phyloP scores from a whole-genome alignment of 2,113 vertebrate genomes.

The Dicaeum eximium region DNA sequence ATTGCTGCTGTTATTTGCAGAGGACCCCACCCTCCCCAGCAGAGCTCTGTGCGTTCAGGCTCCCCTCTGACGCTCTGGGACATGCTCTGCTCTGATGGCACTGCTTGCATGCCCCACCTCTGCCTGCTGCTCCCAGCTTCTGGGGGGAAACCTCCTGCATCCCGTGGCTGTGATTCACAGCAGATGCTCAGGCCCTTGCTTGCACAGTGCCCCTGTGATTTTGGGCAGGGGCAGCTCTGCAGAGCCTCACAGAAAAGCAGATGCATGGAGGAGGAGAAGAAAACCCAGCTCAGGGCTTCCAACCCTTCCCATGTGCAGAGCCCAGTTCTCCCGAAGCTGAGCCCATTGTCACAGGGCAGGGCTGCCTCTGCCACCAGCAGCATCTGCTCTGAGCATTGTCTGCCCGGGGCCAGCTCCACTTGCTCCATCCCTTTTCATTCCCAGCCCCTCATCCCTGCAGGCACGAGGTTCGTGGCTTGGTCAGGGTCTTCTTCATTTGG shows the following conservation, averaged over 20 bases:
- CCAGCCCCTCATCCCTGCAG: not conserved
- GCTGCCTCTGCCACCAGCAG: not conserved
- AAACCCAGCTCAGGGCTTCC: not conserved
- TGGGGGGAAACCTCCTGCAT: fast-evolving
- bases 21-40: not conserved
- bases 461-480: fast-evolving
- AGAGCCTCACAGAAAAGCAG: not conserved
- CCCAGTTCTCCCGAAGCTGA: not conserved
- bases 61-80: not conserved
- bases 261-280: fast-evolving
- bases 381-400: fast-evolving
- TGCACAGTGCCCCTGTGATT: not conserved
- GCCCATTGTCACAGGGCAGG: not conserved
- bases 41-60: not conserved
- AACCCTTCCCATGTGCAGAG: not conserved
- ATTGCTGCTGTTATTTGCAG: not conserved
- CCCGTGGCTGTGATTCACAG: fast-evolving
- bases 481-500: not conserved
- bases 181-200: not conserved
- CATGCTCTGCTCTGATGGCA: fast-evolving
- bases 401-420: fast-evolving
- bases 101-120: not conserved
- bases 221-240: not conserved
- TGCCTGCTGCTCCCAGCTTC: not conserved
- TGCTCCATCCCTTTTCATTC: not conserved